These are phyloP conservation scores for Sparidentex hasta DNA, from an alignment of 2,797 vertebrate species.

Conservation along the genomic window DNA sequence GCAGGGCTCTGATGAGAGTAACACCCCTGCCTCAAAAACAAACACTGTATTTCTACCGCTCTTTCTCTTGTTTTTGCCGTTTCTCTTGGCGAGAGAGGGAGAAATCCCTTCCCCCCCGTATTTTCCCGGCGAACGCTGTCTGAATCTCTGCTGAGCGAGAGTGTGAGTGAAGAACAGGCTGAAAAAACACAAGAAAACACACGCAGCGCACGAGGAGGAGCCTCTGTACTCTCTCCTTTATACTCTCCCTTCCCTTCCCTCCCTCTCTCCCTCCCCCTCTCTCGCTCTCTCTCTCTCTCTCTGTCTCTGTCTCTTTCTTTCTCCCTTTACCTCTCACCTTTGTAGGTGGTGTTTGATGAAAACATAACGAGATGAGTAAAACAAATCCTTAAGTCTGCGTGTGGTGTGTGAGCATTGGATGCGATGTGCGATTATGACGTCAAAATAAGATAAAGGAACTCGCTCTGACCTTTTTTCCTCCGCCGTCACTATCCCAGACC, in stretches of 20 bases:
- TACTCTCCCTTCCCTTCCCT: slow-evolving; percentile 40
- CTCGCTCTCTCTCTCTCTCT: slow-evolving; percentile 26
- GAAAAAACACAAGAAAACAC: slow-evolving; percentile 72
- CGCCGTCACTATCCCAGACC: slow-evolving; percentile 2
- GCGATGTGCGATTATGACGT: slow-evolving; percentile 39
- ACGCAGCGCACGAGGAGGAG: slow-evolving; percentile 78
- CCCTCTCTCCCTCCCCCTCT: slow-evolving; percentile 32
- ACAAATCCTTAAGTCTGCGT: slow-evolving; percentile 45
- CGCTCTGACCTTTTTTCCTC: slow-evolving; percentile 34
- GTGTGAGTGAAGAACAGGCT: slow-evolving; percentile 75
- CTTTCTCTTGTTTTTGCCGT: slow-evolving; percentile 17
- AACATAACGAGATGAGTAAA: slow-evolving; percentile 53
- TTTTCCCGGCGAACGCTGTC: slow-evolving; percentile 61
- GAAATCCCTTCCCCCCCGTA: slow-evolving; percentile 32
- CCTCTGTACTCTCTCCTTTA: slow-evolving; percentile 71
- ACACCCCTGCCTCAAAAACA: slow-evolving; percentile 54
- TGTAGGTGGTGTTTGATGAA: slow-evolving; percentile 66
- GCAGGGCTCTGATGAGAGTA: slow-evolving; percentile 45
- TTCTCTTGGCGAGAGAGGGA: slow-evolving; percentile 35
- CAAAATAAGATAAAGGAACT: slow-evolving; percentile 40
- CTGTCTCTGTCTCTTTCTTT: slow-evolving; percentile 33
- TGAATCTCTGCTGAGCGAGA: slow-evolving; percentile 69
- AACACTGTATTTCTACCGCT: slow-evolving; percentile 61
- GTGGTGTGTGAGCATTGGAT: slow-evolving; percentile 21
- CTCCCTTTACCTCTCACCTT: slow-evolving; percentile 65